phyloP scores from a whole-genome alignment of 2,888 invertebrate genomes.

The Chrysodeixis includens region DNA sequence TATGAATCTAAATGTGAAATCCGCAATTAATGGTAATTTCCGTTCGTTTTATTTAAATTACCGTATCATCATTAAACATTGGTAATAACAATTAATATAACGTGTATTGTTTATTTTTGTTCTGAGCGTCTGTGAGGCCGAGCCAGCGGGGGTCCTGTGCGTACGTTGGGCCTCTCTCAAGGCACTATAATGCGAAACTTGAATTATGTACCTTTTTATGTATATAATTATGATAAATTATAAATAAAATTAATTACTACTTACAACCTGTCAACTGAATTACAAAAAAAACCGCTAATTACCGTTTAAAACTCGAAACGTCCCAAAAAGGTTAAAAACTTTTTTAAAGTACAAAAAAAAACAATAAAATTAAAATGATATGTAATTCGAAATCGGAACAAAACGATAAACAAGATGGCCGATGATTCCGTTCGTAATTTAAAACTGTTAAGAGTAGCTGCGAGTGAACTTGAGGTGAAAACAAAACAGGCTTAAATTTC shows the following conservation, averaged over 20 bases:
- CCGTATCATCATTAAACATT: constrained; percentile 34
- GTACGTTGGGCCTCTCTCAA: constrained; percentile 36
- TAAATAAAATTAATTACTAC: constrained; percentile 38
- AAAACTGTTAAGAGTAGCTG: constrained; percentile 37
- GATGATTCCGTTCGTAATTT: constrained; percentile 22
- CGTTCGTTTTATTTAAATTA: constrained; percentile 25
- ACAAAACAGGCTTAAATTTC: constrained; percentile 47
- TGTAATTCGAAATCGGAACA: constrained; percentile 13
- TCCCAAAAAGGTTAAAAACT: neutral
- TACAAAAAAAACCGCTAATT: neutral
- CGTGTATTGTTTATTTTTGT: constrained; percentile 47
- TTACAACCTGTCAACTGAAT: constrained; percentile 16
- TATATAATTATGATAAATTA: constrained; percentile 57
- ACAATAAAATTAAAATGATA: constrained; percentile 5
- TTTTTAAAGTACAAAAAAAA: neutral
- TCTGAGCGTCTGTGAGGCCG: constrained; percentile 34
- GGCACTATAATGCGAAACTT: constrained; percentile 52
- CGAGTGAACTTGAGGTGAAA: constrained; percentile 38
- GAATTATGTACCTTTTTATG: constrained; percentile 50
- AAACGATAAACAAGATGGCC: constrained; percentile 27
- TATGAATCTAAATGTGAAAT: neutral
- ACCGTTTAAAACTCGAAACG: neutral
- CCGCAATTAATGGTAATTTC: neutral
- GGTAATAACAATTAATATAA: constrained; percentile 50
- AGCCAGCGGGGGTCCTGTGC: constrained; percentile 51